A percentile compares a stretch with the other conserved stretches of the same genome.
These are phyloP conservation scores for Athalia rosae DNA, from an alignment of 2,888 invertebrate species.

Conservation along the genomic window DNA sequence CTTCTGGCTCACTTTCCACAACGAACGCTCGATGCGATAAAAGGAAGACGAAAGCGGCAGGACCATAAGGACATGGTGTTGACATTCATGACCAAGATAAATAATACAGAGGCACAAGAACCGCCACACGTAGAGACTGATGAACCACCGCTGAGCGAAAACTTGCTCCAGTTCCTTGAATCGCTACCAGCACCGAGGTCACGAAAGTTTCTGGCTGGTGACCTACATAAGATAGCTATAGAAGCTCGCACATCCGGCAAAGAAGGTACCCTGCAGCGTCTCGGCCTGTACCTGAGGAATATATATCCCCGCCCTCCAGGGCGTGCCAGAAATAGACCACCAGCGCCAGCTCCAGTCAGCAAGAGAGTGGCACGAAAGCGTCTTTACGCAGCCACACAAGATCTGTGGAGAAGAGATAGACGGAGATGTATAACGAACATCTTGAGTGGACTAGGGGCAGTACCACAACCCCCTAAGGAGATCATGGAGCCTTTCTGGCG, in stretches of 20 bases:
- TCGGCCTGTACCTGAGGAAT: constrained; percentile 35
- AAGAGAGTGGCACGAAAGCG: constrained; percentile 44
- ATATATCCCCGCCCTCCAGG: constrained; percentile 30
- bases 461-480: not conserved
- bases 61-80: constrained; percentile 36
- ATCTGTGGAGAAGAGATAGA: constrained; percentile 46
- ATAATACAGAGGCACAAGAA: not conserved
- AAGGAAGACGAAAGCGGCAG: constrained; percentile 1
- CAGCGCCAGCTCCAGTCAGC: not conserved
- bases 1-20: constrained; percentile 32
- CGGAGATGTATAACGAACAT: constrained; percentile 48
- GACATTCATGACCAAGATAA: not conserved
- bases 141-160: not conserved
- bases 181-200: too few species aligned
- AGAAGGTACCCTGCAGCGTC: not conserved
- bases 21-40: constrained; percentile 44
- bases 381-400: constrained; percentile 48
- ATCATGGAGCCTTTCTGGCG: constrained; percentile 48
- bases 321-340: not conserved
- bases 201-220: too few species aligned
- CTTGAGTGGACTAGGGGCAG: constrained; percentile 36
- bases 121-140: not conserved
- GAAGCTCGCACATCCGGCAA: not conserved
- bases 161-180: too few species aligned
- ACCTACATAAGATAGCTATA: too few species aligned